Evolutionary conservation across 1,140 invertebrate species (phyloP).

Genomic region (Drosophila guanche): DNA sequence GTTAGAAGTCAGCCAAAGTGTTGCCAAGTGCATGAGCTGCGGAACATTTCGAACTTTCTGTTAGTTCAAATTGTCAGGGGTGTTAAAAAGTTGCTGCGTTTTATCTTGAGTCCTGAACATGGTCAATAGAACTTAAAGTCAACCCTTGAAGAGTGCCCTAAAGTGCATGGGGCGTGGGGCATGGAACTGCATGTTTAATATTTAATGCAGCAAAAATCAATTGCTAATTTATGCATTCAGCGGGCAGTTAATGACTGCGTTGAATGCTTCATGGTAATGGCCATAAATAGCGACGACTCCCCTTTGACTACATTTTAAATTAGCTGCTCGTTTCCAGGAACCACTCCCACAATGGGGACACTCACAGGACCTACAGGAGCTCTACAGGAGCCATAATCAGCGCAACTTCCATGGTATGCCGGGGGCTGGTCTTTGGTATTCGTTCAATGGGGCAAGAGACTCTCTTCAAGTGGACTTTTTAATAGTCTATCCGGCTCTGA

Average conservation of each 20-base stretch:
- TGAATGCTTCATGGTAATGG: constrained; percentile 51
- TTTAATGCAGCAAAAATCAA: constrained; percentile 62
- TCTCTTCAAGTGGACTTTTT: constrained; percentile 18
- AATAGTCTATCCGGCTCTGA: constrained; percentile 20
- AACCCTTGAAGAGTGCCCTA: constrained; percentile 4
- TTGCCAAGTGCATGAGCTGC: constrained; percentile 55
- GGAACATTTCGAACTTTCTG: constrained; percentile 65
- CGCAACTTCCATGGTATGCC: constrained; percentile 29
- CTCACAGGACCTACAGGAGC: constrained; percentile 12
- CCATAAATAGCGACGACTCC: constrained; percentile 48
- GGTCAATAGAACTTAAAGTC: constrained; percentile 33
- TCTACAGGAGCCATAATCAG: constrained; percentile 46
- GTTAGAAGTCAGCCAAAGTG: constrained; percentile 40
- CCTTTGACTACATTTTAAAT: constrained; percentile 58
- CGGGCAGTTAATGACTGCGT: constrained; percentile 35
- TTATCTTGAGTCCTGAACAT: constrained; percentile 26
- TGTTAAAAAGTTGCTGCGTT: constrained; percentile 52
- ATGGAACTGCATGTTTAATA: constrained; percentile 35
- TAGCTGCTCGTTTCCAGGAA: constrained; percentile 55
- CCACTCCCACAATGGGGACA: constrained; percentile 8
- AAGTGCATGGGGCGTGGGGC: not conserved
- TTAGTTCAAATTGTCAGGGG: constrained; percentile 54
- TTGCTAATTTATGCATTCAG: constrained; percentile 64
- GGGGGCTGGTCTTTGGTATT: constrained; percentile 14
- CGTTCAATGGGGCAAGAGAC: constrained; percentile 16